These are phyloP conservation scores for Neuroterus valhalla DNA, from an alignment of 1,140 invertebrate species.

Conservation along the genomic window DNA sequence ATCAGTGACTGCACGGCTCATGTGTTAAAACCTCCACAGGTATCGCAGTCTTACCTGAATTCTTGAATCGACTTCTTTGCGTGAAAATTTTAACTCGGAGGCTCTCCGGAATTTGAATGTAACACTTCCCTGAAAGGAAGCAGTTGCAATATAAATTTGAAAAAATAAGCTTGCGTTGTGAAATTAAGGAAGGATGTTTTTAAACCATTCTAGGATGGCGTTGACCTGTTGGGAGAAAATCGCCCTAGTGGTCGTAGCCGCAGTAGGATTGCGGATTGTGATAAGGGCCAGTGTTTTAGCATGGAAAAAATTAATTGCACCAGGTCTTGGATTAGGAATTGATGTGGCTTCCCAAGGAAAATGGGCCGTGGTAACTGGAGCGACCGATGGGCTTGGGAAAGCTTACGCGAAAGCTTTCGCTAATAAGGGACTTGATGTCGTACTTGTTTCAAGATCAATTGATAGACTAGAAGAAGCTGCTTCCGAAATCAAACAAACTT, in stretches of 20 bases:
- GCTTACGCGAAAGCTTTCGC: constrained; percentile 90
- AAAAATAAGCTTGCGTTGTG: background rate
- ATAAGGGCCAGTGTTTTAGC: constrained; percentile 54
- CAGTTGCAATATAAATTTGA: background rate
- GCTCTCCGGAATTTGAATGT: background rate
- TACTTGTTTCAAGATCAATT: constrained; percentile 91
- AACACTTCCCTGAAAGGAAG: background rate
- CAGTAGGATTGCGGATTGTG: constrained; percentile 61
- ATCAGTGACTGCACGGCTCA: background rate
- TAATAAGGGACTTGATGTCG: constrained; percentile 86
- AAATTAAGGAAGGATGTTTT: constrained; percentile 32
- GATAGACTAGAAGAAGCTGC: constrained; percentile 89
- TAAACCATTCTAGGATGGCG: constrained; percentile 60
- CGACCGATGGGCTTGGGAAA: constrained; percentile 95
- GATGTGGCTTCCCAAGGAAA: constrained; percentile 65
- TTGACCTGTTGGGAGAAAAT: constrained; percentile 69
- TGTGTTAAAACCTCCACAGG: background rate
- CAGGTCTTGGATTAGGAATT: constrained; percentile 62
- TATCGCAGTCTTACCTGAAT: background rate
- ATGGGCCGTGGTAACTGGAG: constrained; percentile 88
- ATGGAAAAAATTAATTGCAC: constrained; percentile 70
- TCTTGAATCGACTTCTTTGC: background rate
- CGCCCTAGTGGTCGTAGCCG: constrained; percentile 62
- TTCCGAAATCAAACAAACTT: constrained; percentile 85
- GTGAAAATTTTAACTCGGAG: background rate